Evolutionary conservation across 2,888 invertebrate genomes (phyloP), one percentile per base, ranked within the genome.

Genomic region (Petrophora chlorosata): DNA sequence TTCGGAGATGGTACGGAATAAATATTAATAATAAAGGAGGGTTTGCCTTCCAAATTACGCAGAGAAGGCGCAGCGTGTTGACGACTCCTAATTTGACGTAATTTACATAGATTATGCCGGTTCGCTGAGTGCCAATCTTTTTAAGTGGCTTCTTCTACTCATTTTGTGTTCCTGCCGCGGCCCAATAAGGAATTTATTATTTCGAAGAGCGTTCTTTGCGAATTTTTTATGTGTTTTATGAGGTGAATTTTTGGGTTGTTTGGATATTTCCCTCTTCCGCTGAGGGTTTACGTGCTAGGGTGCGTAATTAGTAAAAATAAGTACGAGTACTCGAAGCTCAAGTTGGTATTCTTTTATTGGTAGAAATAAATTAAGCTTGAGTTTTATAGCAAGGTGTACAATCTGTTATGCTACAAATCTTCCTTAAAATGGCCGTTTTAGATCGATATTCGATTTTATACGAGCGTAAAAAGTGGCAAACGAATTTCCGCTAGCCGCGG

Each of bases 61-160:
- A 63, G 78, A 74, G 76, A 74, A 79, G 83, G 76, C 74, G 74
- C 73, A 76, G 76, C 75, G 87, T 87, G 89, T 87, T 88, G 89
- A 87, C 87, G 85, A 86, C 78, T 85, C 85, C 87, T 90, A 90
- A 90, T 90, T 89, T 89, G 85, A 83, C 81, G 85, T 88, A 85
- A 90, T 90, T 90, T 89, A 81, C 89, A 89, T 90, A 87, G 89
- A 90, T 90, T 90, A 90, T 88, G 82, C 87, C 86, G 81, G 85
- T 76, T 83, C 88, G 89, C 78, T 90, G 89, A 90, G 89, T 90
- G 89, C 84, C 89, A 90, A 89, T 90, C 88, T 90, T 88, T 90
- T 85, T 82, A 89, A 90, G 89, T 90, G 90, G 87, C 87, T 81
- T 84, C 82, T 82, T 84, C 79, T 76, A 85, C 87, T 85, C 83